Conservation (phyloP, 2,113 vertebrate genomes). For the Alaudala cheleensis region DNA sequence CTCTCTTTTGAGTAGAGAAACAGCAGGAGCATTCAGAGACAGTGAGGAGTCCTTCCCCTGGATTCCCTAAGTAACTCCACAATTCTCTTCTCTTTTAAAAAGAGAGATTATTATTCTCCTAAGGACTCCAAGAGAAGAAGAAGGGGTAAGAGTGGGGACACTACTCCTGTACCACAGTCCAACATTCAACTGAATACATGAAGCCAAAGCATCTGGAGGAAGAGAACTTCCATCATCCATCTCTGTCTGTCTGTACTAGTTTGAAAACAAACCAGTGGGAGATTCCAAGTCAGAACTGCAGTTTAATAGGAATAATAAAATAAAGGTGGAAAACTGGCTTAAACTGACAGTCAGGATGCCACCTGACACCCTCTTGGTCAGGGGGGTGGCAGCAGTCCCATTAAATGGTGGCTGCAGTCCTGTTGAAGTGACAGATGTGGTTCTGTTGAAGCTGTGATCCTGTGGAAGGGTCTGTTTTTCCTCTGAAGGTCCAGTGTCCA, state of each 20-base stretch:
- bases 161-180: not conserved
- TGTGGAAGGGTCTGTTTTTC: not conserved
- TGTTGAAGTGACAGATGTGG: not conserved
- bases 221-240: not conserved
- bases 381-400: not conserved
- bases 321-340: not conserved
- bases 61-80: not conserved
- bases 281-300: not conserved
- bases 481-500: not conserved
- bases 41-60: not conserved
- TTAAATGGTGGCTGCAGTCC: not conserved
- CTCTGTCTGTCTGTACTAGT: not conserved
- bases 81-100: not conserved
- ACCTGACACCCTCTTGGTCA: not conserved
- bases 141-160: not conserved
- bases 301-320: not conserved
- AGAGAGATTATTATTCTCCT: not conserved
- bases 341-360: not conserved
- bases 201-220: not conserved
- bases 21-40: not conserved
- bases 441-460: not conserved
- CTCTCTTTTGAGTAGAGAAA: not conserved
- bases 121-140: not conserved
- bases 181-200: not conserved
- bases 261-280: not conserved